Evolutionary conservation across 2,113 vertebrate genomes (phyloP).

Genomic region (Bubo bubo): DNA sequence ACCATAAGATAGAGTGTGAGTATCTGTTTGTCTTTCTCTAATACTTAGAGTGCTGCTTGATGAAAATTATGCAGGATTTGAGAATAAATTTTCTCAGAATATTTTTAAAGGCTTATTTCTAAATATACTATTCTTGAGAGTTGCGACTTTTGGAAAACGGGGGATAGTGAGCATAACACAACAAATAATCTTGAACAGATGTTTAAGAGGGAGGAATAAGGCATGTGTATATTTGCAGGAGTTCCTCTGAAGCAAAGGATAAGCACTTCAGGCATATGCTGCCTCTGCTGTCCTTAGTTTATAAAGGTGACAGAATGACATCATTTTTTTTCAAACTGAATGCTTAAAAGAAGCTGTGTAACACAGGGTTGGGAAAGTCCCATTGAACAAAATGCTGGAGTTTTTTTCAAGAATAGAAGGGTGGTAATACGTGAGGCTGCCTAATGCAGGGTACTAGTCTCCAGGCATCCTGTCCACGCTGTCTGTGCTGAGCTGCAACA

Average conservation of each 20-base stretch:
- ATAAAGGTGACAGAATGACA: not conserved
- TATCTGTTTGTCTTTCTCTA: not conserved
- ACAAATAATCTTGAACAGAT: not conserved
- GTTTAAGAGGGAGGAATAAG: not conserved
- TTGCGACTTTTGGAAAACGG: not conserved
- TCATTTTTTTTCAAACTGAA: not conserved
- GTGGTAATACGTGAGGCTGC: not conserved
- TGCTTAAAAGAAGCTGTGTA: not conserved
- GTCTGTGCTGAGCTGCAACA: not conserved
- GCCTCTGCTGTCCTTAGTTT: not conserved
- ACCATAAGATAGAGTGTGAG: not conserved
- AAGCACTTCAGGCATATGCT: not conserved
- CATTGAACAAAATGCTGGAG: not conserved
- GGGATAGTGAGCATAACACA: not conserved
- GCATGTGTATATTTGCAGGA: not conserved
- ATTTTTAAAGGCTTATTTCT: not conserved
- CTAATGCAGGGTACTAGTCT: fast-evolving
- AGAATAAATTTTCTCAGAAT: not conserved
- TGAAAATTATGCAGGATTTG: not conserved
- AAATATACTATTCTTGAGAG: not conserved
- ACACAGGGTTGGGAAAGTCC: not conserved
- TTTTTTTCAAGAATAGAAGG: not conserved
- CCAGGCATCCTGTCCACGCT: not conserved
- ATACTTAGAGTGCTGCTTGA: not conserved
- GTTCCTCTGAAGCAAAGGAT: not conserved